Base-by-base conservation (phyloP, 2,888 invertebrate genomes). In the Chironomus riparius region DNA sequence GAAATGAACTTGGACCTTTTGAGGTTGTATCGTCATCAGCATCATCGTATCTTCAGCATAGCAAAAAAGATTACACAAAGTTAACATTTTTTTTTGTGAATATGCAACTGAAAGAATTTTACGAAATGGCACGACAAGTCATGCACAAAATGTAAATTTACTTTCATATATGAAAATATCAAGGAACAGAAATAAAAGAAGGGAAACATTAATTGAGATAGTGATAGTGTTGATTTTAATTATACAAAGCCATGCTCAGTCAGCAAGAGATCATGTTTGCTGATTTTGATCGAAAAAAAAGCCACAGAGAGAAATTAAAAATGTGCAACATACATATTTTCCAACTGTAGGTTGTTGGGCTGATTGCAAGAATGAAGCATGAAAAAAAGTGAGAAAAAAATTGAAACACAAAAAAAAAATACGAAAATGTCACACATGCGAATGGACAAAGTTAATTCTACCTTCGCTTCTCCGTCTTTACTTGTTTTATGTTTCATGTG, bases 191-290 rank as follows among this genome's bases (percentile, higher is more conserved):
- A 15, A 50, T 3, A 50, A 22, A 22, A 15, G 21, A 21, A 10
- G 12, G 21, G 24, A 22, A 65, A 65, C 22, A 65, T 24, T 65
- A 65, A 65, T 65, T 65, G 65, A 65, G 65, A 65, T 65, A 65
- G 65, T 65, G 65, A 65, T 65, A 65, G 65, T 65, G 65, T 65
- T 65, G 65, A 65, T 65, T 65, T 65, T 65, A 65, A 65, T 65
- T 65, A 65, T 24, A 65, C 65, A 65, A 22, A 65, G 65, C 65
- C 65, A 65, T 65, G 65, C 65, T 65, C 65, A 65, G 65, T 65
- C 65, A 65, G 65, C 65, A 65, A 21, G 65, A 65, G 65, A 65
- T 65, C 65, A 18, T 21, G 18, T 18, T 65, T 65, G 22, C 24
- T 65, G 65, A 65, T 65, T 65, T 65, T 65, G 65, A 65, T 65